Evolutionary conservation across 2,888 invertebrate genomes (phyloP).

Genomic region (Nemoura dubitans): DNA sequence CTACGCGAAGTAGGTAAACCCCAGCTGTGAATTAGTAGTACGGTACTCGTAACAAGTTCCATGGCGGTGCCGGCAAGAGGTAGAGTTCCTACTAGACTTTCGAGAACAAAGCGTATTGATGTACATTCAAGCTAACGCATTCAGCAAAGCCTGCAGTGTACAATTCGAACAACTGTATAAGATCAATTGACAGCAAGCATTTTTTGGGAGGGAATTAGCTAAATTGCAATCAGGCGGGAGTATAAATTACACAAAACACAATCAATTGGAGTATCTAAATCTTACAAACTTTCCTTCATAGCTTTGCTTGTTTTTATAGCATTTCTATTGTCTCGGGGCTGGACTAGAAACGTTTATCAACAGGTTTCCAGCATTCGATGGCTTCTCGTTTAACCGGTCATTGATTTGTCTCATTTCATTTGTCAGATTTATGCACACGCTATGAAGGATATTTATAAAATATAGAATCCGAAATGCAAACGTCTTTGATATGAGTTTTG

Average conservation of each 20-base stretch:
- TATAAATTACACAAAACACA: not conserved
- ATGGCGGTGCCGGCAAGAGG: not conserved
- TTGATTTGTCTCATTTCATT: too few relatives aligned
- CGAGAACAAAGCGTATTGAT: not conserved
- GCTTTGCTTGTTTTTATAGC: not conserved
- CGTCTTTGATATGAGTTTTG: constrained; percentile 18
- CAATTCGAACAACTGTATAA: constrained; percentile 24
- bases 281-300: not conserved
- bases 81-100: not conserved
- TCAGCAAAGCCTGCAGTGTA: constrained; percentile 28
- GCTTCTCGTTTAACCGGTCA: not conserved
- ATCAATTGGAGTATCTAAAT: not conserved
- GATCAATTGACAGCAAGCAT: not conserved
- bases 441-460: not conserved
- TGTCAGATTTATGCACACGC: too few relatives aligned
- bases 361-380: not conserved
- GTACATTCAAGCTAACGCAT: constrained; percentile 23
- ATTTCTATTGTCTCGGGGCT: not conserved
- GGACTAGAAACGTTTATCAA: not conserved
- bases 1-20: not conserved
- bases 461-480: not conserved
- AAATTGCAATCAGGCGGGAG: constrained; percentile 20
- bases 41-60: not conserved
- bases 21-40: not conserved
- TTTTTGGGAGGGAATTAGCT: not conserved